These are phyloP conservation scores for Theristicus caerulescens DNA, from an alignment of 2,113 vertebrate genomes.

Conservation along the genomic window DNA sequence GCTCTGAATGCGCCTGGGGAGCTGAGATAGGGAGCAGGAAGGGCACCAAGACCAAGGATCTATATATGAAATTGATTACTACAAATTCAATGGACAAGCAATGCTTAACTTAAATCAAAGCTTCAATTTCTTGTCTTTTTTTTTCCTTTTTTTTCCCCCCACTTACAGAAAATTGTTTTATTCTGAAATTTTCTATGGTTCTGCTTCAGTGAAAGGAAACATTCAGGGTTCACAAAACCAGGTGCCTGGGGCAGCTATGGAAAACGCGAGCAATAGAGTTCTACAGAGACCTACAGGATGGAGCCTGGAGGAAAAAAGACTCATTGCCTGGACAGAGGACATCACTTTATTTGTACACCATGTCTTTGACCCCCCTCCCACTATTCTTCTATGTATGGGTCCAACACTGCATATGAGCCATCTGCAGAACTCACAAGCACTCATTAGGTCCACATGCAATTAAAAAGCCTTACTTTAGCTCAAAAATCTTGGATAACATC, in stretches of 20 bases:
- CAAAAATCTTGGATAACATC: neutral
- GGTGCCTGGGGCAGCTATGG: neutral
- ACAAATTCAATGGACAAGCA: neutral
- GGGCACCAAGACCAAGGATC: neutral
- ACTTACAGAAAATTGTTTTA: neutral
- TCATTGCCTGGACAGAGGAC: neutral
- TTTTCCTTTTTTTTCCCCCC: neutral
- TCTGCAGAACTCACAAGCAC: neutral
- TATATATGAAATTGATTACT: neutral
- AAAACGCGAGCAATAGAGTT: neutral
- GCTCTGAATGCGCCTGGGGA: neutral
- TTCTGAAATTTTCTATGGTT: neutral
- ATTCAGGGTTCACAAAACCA: neutral
- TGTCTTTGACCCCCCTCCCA: neutral
- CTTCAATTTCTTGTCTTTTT: neutral
- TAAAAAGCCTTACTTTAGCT: neutral
- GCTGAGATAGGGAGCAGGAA: neutral
- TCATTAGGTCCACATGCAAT: neutral
- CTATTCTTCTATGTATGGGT: neutral
- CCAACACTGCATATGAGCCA: neutral
- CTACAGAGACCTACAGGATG: neutral
- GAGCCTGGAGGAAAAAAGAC: neutral
- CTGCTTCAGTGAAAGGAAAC: neutral
- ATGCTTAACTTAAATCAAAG: neutral
- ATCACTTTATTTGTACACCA: neutral